Percentiles rank a stretch among this genome's conserved stretches.
Evolutionary conservation across 2,888 invertebrate genomes (phyloP).

Genomic region (Mechanitis mazaeus): DNA sequence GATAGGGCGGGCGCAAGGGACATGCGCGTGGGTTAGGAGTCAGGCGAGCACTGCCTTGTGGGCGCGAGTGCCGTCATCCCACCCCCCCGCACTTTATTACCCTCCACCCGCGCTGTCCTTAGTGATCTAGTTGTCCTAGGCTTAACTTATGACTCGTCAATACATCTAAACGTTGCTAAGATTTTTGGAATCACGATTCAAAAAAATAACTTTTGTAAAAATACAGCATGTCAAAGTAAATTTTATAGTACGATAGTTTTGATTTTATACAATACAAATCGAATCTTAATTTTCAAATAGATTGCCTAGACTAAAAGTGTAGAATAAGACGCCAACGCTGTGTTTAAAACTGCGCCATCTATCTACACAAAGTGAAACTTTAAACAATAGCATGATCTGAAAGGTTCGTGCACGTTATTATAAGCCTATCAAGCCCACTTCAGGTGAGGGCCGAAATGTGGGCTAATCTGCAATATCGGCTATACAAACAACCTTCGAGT

Average conservation of each 20-base stretch:
- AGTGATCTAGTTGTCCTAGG: constrained; percentile 30
- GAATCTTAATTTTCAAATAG: no score
- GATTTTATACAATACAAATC: no score
- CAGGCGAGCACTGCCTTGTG: constrained; percentile 66
- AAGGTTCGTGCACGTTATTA: constrained; percentile 12
- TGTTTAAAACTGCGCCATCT: constrained; percentile 37
- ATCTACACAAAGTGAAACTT: constrained; percentile 28
- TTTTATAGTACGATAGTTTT: no score
- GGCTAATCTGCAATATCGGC: constrained; percentile 59
- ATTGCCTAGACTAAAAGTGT: no score
- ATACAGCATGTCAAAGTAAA: no score
- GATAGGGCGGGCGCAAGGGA: constrained; percentile 53
- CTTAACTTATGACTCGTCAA: constrained; percentile 5
- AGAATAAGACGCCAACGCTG: no score
- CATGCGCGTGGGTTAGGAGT: constrained; percentile 65
- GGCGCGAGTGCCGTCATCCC: constrained; percentile 30
- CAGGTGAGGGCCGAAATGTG: constrained; percentile 29
- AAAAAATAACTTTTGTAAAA: no score
- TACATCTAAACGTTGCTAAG: constrained; percentile 1
- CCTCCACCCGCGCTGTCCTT: constrained; percentile 31
- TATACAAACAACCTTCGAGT: constrained; percentile 47
- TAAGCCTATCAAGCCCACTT: constrained; percentile 18
- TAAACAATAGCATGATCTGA: constrained; percentile 10
- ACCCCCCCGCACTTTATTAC: constrained; percentile 28
- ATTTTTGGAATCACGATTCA: background rate